Base-by-base conservation (phyloP, 2,888 invertebrate species). In the Dasypogon diadema region DNA sequence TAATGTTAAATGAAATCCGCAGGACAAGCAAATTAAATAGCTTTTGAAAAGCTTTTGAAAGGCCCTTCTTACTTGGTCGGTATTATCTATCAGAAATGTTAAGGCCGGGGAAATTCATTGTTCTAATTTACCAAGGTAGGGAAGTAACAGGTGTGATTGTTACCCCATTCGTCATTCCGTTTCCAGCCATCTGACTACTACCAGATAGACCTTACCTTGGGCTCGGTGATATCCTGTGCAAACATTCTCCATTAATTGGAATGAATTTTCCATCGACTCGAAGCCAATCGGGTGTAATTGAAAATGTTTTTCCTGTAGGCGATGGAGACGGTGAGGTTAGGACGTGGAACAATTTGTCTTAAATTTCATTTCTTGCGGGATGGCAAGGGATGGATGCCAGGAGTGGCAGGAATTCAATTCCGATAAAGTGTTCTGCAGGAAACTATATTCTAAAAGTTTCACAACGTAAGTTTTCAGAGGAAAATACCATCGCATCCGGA, bases 371-470 rank as follows among this genome's bases (percentile, higher is more conserved):
- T 6, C 56, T 14, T n/a, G 26, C 14, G 2, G n/a, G 16, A 14
- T 5, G 8, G 30, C 30, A 30, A 3, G 30, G 8, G 8, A 3
- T 30, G 8, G 56, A 51, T n/a, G n/a, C n/a, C n/a, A 16, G 51
- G 51, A 51, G 16, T 51, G 51, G 24, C 3, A n/a, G 26, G 14
- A 56, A 56, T 56, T 56, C 21, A 56, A 56, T 56, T 56, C 8
- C 14, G 2, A 16, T 56, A 26, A 51, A 51, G 16, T 2, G 18
- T 10, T 51, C 18, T 18, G 51, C 2, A 16, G 12, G 2, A 51
- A 51, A 12, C 30, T 8, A 56, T 30, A 30, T 56, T 14, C 56
- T 6, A 18, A 16, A 6, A 26, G n/a, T 2, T 24, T 16, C 6
- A 14, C 16, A 56, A 56, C n/a, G 18, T 22, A 21, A 55, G 10